These are phyloP conservation scores for Rachycentron canadum DNA, from an alignment of 2,797 vertebrate genomes.

Conservation along the genomic window DNA sequence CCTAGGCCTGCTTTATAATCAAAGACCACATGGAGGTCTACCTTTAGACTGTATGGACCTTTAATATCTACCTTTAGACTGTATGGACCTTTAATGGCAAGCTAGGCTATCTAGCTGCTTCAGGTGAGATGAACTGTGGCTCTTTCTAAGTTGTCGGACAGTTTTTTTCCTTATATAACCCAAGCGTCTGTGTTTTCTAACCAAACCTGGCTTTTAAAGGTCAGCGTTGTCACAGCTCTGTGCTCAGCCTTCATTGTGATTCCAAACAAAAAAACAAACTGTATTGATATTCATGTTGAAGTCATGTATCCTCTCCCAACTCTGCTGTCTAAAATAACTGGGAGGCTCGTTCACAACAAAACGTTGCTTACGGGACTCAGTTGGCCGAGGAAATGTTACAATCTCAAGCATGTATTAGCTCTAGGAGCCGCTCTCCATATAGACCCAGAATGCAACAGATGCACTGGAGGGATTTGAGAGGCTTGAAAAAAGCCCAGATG, in stretches of 20 bases:
- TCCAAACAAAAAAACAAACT: constrained; percentile 31
- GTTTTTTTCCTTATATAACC: constrained; percentile 35
- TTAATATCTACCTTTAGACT: too few relatives aligned
- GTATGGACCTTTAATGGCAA: too few relatives aligned
- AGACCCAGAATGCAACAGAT: constrained; percentile 60
- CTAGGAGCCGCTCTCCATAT: constrained; percentile 5
- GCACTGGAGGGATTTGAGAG: constrained; percentile 56
- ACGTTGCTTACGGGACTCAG: constrained; percentile 7
- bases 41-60: too few relatives aligned
- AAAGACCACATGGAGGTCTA: too few relatives aligned
- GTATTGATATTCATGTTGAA: constrained; percentile 50
- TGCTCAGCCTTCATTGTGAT: constrained; percentile 41
- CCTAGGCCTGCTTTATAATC: too few relatives aligned
- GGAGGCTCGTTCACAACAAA: neutral
- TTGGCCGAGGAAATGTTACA: constrained; percentile 3
- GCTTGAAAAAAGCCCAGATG: constrained; percentile 60
- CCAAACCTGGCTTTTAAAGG: constrained; percentile 64
- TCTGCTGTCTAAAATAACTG: constrained; percentile 14
- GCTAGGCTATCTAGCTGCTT: too few relatives aligned
- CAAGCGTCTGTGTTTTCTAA: constrained; percentile 16
- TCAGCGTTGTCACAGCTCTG: constrained; percentile 53
- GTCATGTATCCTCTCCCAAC: neutral
- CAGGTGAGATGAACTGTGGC: too few relatives aligned
- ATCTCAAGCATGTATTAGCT: constrained; percentile 26
- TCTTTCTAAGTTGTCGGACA: neutral